These are phyloP conservation scores for Rhombomys opimus DNA, from an alignment of 2,113 vertebrate genomes.

Conservation along the genomic window DNA sequence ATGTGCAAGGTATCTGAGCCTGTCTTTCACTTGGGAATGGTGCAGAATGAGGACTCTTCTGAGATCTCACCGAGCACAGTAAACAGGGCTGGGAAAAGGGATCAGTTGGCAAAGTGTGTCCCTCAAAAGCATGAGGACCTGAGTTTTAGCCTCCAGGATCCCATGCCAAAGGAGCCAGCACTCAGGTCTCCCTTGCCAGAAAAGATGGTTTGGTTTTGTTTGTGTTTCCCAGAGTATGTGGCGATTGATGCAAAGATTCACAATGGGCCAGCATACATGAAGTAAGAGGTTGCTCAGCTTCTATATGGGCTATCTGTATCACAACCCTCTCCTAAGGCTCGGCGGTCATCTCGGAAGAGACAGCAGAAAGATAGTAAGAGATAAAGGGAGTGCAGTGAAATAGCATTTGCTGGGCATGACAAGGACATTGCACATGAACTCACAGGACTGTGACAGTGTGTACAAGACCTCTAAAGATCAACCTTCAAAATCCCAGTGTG, in stretches of 20 bases:
- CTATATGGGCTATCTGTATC: not conserved
- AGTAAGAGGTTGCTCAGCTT: not conserved
- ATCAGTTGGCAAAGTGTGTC: not conserved
- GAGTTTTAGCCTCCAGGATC: not conserved
- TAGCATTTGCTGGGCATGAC: too few relatives aligned
- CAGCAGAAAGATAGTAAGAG: too few relatives aligned
- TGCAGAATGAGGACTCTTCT: not conserved
- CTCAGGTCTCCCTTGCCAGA: accelerated
- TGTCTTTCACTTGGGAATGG: accelerated
- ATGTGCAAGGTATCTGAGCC: too few relatives aligned
- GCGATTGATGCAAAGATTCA: not conserved
- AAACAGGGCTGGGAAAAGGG: not conserved
- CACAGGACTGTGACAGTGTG: not conserved
- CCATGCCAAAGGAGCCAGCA: not conserved
- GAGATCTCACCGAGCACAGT: not conserved
- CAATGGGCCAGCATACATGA: not conserved
- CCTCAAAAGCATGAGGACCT: not conserved
- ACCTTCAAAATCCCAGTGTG: not conserved
- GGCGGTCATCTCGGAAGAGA: not conserved
- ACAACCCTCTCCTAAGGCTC: not conserved
- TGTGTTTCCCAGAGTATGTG: not conserved
- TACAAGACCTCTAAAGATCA: not conserved
- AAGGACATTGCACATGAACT: not conserved
- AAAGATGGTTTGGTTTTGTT: too few relatives aligned
- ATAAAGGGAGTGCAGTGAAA: not conserved